Evolutionary conservation across 2,113 vertebrate species (phyloP).

Genomic region (Pionites leucogaster): DNA sequence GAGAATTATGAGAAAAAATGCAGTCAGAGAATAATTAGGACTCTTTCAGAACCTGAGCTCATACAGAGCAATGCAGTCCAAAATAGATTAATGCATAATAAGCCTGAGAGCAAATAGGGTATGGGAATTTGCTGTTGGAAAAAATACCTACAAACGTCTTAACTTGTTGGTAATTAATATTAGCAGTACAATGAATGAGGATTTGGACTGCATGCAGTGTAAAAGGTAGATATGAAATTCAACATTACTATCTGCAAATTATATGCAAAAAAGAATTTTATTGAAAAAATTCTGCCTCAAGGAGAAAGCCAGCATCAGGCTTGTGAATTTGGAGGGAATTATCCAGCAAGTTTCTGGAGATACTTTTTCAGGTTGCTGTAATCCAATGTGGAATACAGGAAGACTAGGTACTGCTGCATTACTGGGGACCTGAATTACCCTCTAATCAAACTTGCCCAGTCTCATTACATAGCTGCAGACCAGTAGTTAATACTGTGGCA

Average conservation of each 20-base stretch:
- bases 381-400: not conserved
- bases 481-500: not conserved
- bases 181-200: not conserved
- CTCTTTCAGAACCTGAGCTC: constrained; percentile 32
- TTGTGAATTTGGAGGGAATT: not conserved
- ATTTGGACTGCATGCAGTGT: not conserved
- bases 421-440: not conserved
- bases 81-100: constrained; percentile 40
- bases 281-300: not conserved
- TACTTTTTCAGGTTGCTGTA: not conserved
- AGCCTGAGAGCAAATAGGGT: not conserved
- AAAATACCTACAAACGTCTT: not conserved
- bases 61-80: not conserved
- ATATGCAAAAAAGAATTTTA: not conserved
- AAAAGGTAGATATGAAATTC: not conserved
- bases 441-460: not conserved
- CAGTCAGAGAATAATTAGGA: constrained; percentile 37
- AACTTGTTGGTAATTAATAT: not conserved
- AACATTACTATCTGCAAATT: not conserved
- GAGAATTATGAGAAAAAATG: constrained; percentile 45
- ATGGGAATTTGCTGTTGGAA: not conserved
- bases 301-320: not conserved
- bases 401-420: not conserved
- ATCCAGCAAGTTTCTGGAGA: not conserved
- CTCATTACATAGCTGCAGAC: not conserved